These are phyloP conservation scores for Setophaga petechia DNA, from an alignment of 2,113 vertebrate genomes.

Conservation along the genomic window DNA sequence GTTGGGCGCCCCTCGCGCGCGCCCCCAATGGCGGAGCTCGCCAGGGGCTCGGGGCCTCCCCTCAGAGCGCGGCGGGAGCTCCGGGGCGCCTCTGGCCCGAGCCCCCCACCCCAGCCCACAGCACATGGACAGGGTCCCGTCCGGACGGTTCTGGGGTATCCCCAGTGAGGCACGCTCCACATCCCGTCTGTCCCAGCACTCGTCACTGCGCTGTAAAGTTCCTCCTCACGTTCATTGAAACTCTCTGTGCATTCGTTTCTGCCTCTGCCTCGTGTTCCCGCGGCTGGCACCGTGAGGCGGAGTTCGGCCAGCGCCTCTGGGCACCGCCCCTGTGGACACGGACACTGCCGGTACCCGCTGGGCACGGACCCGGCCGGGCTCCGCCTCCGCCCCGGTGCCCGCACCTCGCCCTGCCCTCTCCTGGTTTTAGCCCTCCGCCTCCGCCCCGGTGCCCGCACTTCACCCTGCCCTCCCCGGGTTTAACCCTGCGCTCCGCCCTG, in stretches of 20 bases:
- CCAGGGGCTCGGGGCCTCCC: too few relatives aligned
- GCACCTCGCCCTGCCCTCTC: neutral
- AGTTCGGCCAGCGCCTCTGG: too few relatives aligned
- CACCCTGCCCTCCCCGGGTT: rapidly evolving
- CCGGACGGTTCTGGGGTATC: rapidly evolving
- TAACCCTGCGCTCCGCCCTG: rapidly evolving
- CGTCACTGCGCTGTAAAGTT: neutral
- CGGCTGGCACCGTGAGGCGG: neutral
- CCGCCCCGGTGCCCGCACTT: too few relatives aligned
- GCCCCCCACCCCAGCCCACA: neutral
- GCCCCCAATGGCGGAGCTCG: neutral
- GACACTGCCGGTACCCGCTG: neutral
- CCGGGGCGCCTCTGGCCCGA: neutral
- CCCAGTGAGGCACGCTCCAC: neutral
- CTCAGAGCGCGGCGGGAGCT: neutral
- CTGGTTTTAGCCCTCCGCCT: too few relatives aligned
- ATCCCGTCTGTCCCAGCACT: too few relatives aligned
- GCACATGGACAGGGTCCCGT: neutral
- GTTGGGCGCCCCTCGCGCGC: neutral
- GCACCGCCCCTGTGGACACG: neutral
- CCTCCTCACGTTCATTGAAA: neutral
- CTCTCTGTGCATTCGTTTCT: neutral
- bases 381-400: too few relatives aligned
- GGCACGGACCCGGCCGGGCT: neutral
- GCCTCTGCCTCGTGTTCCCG: neutral